These are phyloP conservation scores for Apantesis nais DNA, from an alignment of 2,888 invertebrate species.

Conservation along the genomic window DNA sequence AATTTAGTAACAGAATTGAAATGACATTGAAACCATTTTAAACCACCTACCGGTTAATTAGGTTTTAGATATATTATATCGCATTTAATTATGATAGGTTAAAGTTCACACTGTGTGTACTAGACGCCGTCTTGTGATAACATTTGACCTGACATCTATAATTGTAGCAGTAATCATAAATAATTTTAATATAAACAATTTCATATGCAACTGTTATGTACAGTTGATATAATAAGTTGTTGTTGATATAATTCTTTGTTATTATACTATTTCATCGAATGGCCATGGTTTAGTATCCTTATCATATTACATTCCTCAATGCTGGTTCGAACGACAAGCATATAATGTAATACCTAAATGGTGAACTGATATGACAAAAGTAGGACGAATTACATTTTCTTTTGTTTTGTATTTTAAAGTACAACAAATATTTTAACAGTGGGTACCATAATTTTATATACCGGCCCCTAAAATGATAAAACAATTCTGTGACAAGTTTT, in stretches of 20 bases:
- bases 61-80: constrained; percentile 18
- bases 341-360: background rate
- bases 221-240: constrained; percentile 52
- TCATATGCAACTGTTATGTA: constrained; percentile 46
- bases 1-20: constrained; percentile 31
- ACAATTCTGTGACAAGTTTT: background rate
- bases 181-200: constrained; percentile 48
- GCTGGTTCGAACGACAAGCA: constrained; percentile 39
- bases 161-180: constrained; percentile 41
- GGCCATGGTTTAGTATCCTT: constrained; percentile 61
- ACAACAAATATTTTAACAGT: background rate
- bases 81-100: constrained; percentile 20
- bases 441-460: background rate
- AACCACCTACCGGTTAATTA: constrained; percentile 27
- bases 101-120: constrained; percentile 28
- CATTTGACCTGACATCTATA: constrained; percentile 21
- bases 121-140: constrained; percentile 30
- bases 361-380: background rate
- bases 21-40: constrained; percentile 46
- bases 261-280: constrained; percentile 58
- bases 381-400: background rate
- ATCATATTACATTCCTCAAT: constrained; percentile 64
- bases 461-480: background rate
- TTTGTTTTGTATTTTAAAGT: background rate
- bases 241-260: constrained; percentile 56